phyloP scores from a whole-genome alignment of 2,888 invertebrate genomes.

The Machimus atricapillus region DNA sequence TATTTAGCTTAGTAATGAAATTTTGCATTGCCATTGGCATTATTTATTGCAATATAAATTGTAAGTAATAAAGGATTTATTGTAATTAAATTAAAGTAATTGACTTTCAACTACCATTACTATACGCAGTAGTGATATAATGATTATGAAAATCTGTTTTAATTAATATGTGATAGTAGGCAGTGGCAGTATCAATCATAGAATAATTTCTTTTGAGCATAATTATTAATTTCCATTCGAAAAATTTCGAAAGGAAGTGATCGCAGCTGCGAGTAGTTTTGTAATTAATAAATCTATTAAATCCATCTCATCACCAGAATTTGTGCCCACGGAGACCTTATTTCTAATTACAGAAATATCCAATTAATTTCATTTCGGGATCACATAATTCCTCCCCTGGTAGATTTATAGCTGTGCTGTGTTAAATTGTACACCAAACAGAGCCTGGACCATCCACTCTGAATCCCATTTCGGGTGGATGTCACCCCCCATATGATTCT shows the following conservation, averaged over 20 bases:
- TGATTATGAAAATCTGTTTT: too few relatives aligned
- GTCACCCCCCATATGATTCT: conserved; percentile 3
- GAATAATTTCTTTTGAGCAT: too few relatives aligned
- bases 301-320: neutral
- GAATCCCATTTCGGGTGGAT: conserved; percentile 1
- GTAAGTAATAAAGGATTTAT: too few relatives aligned
- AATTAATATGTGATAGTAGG: too few relatives aligned
- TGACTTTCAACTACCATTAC: too few relatives aligned
- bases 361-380: neutral
- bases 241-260: neutral
- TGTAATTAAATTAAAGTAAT: too few relatives aligned
- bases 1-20: too few relatives aligned
- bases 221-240: neutral
- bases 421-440: conserved; percentile 13
- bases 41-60: too few relatives aligned
- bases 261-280: neutral
- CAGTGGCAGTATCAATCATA: too few relatives aligned
- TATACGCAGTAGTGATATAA: too few relatives aligned
- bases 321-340: neutral
- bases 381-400: conserved; percentile 28
- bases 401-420: conserved; percentile 41
- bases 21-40: too few relatives aligned
- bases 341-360: conserved; percentile 25
- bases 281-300: neutral
- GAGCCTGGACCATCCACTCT: neutral